phyloP scores from a whole-genome alignment of 2,888 invertebrate genomes.

The Panzeria rudis region DNA sequence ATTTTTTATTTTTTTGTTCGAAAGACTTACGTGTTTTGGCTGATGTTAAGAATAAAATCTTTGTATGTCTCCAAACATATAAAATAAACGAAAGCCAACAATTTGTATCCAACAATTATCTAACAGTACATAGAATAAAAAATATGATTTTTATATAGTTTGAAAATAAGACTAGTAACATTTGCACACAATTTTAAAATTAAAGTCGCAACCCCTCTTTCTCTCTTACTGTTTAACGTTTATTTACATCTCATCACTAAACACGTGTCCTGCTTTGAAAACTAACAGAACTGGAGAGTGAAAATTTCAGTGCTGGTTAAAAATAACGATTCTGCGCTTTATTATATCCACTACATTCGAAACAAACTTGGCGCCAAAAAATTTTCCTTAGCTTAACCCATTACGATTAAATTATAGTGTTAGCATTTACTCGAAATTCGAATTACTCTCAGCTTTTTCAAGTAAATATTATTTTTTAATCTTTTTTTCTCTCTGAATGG shows the following conservation, averaged over 20 bases:
- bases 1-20: not conserved
- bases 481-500: not conserved
- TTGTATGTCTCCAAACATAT: conserved; percentile 46
- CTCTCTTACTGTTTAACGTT: not conserved
- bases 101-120: conserved; percentile 16
- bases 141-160: not conserved
- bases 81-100: conserved; percentile 11
- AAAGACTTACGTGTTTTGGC: conserved; percentile 32
- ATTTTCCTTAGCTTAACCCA: not conserved
- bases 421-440: conserved; percentile 21
- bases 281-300: not conserved
- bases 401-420: not conserved
- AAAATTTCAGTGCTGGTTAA: not conserved
- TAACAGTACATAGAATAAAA: not conserved
- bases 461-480: not conserved
- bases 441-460: not conserved
- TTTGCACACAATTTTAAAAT: no score
- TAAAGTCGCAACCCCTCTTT: not conserved
- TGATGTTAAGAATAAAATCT: conserved; percentile 21
- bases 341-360: conserved; percentile 13
- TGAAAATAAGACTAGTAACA: not conserved
- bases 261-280: conserved; percentile 44
- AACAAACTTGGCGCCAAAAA: conserved; percentile 70
- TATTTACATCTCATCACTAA: not conserved
- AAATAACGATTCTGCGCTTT: conserved; percentile 26